A percentile compares a stretch with the other conserved stretches of the same genome.
Conservation (phyloP, 2,797 vertebrate species). For the Cheirogaleus major region DNA sequence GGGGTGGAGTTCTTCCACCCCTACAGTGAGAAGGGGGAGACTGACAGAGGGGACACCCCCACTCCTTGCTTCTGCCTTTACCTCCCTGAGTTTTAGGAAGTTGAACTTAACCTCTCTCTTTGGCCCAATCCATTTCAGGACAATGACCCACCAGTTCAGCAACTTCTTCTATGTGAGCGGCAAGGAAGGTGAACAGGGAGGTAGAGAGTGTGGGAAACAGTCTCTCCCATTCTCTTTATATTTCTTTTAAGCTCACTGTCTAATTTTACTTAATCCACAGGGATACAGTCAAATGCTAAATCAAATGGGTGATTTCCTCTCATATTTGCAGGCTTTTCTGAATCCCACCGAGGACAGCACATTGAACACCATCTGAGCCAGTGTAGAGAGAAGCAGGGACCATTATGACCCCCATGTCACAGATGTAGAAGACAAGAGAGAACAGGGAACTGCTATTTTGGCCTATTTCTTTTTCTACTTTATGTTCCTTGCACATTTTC, state of each 20-base stretch:
- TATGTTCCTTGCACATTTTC: background rate
- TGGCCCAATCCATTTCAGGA: background rate
- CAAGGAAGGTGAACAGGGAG: background rate
- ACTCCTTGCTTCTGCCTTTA: background rate
- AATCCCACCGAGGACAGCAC: accelerated
- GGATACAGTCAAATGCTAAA: background rate
- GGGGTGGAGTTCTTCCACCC: background rate
- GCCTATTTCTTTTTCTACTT: background rate
- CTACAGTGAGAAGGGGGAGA: background rate
- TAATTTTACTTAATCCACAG: background rate
- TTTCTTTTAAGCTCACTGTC: background rate
- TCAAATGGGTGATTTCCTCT: background rate
- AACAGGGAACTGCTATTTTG: background rate
- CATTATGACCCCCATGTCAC: background rate
- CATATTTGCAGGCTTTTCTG: background rate
- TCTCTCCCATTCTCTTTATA: background rate
- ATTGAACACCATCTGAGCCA: background rate
- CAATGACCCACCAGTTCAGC: background rate
- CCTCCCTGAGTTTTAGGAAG: background rate
- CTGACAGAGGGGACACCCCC: background rate
- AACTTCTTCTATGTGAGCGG: background rate
- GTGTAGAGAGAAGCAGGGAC: background rate
- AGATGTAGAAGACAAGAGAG: background rate
- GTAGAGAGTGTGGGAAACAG: background rate
- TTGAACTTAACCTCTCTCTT: background rate